Evolutionary conservation across 2,113 vertebrate genomes (phyloP).

Genomic region (Nettapus auritus): DNA sequence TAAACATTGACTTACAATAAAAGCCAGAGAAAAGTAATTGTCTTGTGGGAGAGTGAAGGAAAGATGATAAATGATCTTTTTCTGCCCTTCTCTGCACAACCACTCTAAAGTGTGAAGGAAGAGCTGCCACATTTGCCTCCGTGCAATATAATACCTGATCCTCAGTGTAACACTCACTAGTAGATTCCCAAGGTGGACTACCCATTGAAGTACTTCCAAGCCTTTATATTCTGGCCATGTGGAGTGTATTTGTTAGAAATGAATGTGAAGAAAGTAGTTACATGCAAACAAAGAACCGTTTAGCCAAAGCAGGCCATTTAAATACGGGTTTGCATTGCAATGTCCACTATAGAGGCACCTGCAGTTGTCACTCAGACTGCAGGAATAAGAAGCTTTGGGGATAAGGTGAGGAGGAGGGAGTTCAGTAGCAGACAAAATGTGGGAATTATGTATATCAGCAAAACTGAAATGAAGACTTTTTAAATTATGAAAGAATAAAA

Average conservation of each 20-base stretch:
- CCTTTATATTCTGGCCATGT: neutral
- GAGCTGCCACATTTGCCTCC: neutral
- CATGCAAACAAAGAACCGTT: constrained; percentile 25
- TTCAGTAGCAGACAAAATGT: neutral
- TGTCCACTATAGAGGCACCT: constrained; percentile 17
- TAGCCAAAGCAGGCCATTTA: constrained; percentile 33
- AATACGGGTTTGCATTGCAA: constrained; percentile 49
- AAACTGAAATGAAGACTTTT: neutral
- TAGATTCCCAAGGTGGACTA: neutral
- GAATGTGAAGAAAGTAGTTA: neutral
- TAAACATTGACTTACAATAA: neutral
- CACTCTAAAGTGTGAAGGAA: neutral
- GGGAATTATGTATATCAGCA: constrained; percentile 13
- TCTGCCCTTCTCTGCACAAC: neutral
- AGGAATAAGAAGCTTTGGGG: constrained; percentile 20
- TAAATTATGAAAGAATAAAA: neutral
- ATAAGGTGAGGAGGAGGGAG: neutral
- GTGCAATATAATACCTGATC: neutral
- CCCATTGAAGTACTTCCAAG: neutral
- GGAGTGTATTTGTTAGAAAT: neutral
- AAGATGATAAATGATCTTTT: neutral
- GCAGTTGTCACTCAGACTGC: neutral
- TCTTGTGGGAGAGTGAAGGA: neutral
- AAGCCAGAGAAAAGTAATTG: neutral
- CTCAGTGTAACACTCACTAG: neutral